phyloP scores from a whole-genome alignment of 2,113 vertebrate species.

The Cottus gobio region DNA sequence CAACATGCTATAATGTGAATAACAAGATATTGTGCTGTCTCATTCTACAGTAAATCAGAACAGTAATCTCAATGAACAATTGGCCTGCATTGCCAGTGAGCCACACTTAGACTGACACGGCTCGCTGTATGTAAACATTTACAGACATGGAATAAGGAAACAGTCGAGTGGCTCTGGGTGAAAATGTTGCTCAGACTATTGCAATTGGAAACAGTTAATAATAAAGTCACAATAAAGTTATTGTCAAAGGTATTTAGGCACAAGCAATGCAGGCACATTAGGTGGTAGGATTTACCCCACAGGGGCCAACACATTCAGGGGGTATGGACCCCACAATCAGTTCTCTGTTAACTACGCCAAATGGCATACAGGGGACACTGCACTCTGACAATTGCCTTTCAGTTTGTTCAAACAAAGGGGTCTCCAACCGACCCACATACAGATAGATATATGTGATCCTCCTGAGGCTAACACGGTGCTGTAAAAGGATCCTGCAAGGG shows the following conservation, averaged over 20 bases:
- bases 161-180: background rate
- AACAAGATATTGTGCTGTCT: slow-evolving; percentile 16
- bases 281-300: slow-evolving; percentile 66
- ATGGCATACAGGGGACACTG: slow-evolving; percentile 25
- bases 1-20: slow-evolving; percentile 1
- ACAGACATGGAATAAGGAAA: slow-evolving; percentile 17
- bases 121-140: slow-evolving; percentile 63
- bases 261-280: slow-evolving; percentile 73
- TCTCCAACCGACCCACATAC: slow-evolving; percentile 16
- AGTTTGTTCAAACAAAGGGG: slow-evolving; percentile 51
- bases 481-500: slow-evolving; percentile 20
- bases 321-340: slow-evolving; percentile 52
- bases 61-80: slow-evolving; percentile 20
- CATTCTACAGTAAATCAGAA: slow-evolving; percentile 21
- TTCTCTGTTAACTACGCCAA: slow-evolving; percentile 43
- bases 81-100: slow-evolving; percentile 44
- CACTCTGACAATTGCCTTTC: slow-evolving; percentile 35
- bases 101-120: slow-evolving; percentile 29
- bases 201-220: background rate
- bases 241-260: slow-evolving; percentile 43
- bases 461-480: slow-evolving; percentile 15
- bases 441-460: slow-evolving; percentile 25
- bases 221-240: slow-evolving; percentile 9
- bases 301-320: slow-evolving; percentile 68
- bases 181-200: background rate